Conservation (phyloP, 1,140 invertebrate species). For the Drosophila littoralis region DNA sequence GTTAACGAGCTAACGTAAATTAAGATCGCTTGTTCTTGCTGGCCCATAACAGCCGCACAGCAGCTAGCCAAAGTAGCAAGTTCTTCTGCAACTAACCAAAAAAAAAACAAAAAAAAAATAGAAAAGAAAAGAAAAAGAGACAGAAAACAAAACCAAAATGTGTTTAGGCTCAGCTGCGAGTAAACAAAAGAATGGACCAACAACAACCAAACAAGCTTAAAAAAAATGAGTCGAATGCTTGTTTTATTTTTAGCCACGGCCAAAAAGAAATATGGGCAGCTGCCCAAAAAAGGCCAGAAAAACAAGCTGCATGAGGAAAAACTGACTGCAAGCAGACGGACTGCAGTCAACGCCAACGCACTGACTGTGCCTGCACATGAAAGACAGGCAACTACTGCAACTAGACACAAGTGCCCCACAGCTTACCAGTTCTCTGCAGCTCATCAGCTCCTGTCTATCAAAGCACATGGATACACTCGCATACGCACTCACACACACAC, state of each 20-base stretch:
- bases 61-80: conserved; percentile 41
- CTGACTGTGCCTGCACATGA: conserved; percentile 41
- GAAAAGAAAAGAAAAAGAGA: conserved; percentile 12
- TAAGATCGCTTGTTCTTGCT: conserved; percentile 77
- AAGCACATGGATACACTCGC: conserved; percentile 6
- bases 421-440: conserved; percentile 16
- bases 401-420: conserved; percentile 14
- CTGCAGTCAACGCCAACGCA: conserved; percentile 77
- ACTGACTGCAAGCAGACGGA: conserved; percentile 33
- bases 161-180: conserved; percentile 25
- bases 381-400: conserved; percentile 34
- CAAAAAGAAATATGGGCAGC: conserved; percentile 29
- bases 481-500: not conserved
- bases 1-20: conserved; percentile 82
- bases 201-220: conserved; percentile 3
- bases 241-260: conserved; percentile 72
- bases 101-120: not conserved
- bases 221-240: conserved; percentile 50
- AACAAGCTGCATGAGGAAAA: conserved; percentile 17
- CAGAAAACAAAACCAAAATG: conserved; percentile 48
- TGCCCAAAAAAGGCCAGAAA: conserved; percentile 58
- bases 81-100: conserved; percentile 48
- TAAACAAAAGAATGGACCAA: conserved; percentile 23
- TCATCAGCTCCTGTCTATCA: conserved; percentile 46
- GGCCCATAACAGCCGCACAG: conserved; percentile 33